A percentile compares a stretch with the other conserved stretches of the same genome.
phyloP scores from a whole-genome alignment of 2,113 vertebrate species.

The Myrmophylax atrothorax region DNA sequence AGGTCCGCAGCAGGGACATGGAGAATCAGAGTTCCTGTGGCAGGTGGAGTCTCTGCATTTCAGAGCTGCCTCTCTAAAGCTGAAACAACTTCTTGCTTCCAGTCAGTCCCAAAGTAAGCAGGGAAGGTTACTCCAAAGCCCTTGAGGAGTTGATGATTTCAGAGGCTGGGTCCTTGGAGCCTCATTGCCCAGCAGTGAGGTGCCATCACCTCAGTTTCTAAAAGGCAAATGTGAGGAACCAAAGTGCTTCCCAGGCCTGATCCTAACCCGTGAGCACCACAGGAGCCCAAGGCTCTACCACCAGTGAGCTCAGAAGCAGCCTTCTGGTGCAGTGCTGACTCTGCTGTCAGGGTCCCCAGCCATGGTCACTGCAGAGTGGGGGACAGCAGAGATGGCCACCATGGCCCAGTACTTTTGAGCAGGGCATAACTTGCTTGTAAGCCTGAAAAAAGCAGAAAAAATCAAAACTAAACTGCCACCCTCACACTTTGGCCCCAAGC shows the following conservation, averaged over 20 bases:
- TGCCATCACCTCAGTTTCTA: not conserved
- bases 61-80: not conserved
- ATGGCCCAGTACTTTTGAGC: not conserved
- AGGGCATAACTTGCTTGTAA: not conserved
- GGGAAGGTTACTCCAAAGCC: not conserved
- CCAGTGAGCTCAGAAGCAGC: rapidly evolving
- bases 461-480: not conserved
- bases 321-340: not conserved
- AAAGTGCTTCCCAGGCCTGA: not conserved
- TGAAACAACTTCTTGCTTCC: not conserved
- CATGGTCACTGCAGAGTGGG: rapidly evolving
- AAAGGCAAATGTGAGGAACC: not conserved
- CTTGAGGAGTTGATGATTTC: not conserved
- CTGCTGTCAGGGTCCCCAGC: not conserved
- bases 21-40: not conserved
- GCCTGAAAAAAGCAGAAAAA: not conserved
- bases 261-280: not conserved
- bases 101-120: not conserved
- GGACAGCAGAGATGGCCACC: not conserved
- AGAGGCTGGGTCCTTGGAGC: not conserved
- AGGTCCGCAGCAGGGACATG: rapidly evolving
- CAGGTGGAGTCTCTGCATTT: not conserved
- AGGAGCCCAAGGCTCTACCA: not conserved
- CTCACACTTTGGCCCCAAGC: not conserved
- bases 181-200: not conserved